Percentiles rank a stretch among this genome's conserved stretches.
Conservation (phyloP, 1,140 invertebrate species). For the Aleiodes sp. region DNA sequence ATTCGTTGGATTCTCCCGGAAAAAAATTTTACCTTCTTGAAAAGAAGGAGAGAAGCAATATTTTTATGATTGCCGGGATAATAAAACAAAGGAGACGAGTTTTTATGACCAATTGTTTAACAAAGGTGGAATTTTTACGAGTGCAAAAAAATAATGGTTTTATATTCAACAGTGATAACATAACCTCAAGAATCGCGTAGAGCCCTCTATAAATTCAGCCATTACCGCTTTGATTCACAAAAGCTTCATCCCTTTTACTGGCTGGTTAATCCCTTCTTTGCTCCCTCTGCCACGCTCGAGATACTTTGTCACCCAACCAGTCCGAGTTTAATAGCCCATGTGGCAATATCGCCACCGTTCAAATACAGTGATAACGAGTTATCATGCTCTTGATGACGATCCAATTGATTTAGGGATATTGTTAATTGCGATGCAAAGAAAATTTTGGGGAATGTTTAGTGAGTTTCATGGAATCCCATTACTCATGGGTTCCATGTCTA, state of each 20-base stretch:
- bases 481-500: too few relatives aligned
- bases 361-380: too few relatives aligned
- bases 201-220: constrained; percentile 8
- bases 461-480: too few relatives aligned
- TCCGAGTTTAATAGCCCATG: neutral
- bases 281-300: neutral
- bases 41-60: too few relatives aligned
- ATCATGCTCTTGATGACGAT: too few relatives aligned
- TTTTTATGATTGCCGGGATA: neutral
- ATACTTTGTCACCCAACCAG: neutral
- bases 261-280: neutral
- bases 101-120: too few relatives aligned
- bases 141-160: neutral
- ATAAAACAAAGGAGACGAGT: neutral
- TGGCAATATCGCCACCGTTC: neutral
- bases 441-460: too few relatives aligned
- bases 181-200: neutral
- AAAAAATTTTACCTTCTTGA: too few relatives aligned
- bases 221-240: constrained; percentile 5
- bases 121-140: neutral
- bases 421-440: too few relatives aligned
- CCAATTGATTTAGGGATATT: too few relatives aligned
- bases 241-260: neutral
- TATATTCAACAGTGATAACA: neutral
- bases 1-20: neutral